A percentile compares a stretch with the other conserved stretches of the same genome.
Conservation (phyloP, 2,888 invertebrate genomes). For the Priocnemis perturbator region DNA sequence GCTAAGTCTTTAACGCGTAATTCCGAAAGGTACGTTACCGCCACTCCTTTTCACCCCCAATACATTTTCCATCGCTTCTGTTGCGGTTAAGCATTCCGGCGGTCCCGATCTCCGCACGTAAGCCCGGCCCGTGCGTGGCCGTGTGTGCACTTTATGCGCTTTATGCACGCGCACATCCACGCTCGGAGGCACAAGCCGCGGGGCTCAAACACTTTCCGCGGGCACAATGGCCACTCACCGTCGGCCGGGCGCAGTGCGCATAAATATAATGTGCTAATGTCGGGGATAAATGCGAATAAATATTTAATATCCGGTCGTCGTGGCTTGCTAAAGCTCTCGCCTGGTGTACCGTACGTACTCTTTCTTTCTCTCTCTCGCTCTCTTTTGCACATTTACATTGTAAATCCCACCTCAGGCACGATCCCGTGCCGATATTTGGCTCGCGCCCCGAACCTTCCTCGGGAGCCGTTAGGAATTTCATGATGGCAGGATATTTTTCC, state of each 20-base stretch:
- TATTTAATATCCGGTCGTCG: slow-evolving; percentile 26
- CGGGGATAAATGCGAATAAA: slow-evolving; percentile 33
- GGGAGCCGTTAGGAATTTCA: slow-evolving; percentile 21
- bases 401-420: slow-evolving; percentile 2
- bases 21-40: neutral
- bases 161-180: neutral
- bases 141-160: too few relatives aligned
- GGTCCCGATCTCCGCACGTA: too few relatives aligned
- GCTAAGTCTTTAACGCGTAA: too few relatives aligned
- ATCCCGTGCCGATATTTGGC: slow-evolving; percentile 1
- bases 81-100: too few relatives aligned
- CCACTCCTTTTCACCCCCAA: neutral
- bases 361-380: slow-evolving; percentile 14
- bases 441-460: neutral
- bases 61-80: too few relatives aligned
- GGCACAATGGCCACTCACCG: slow-evolving; percentile 7
- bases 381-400: slow-evolving; percentile 17
- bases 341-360: neutral
- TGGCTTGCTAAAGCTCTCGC: neutral
- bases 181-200: slow-evolving; percentile 17
- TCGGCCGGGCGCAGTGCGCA: slow-evolving; percentile 10
- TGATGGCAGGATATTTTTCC: slow-evolving; percentile 13
- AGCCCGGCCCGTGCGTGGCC: too few relatives aligned
- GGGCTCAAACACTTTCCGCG: neutral
- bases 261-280: slow-evolving; percentile 24